Conservation (phyloP, 2,797 vertebrate genomes). For the Halcyon smyrnensis region DNA sequence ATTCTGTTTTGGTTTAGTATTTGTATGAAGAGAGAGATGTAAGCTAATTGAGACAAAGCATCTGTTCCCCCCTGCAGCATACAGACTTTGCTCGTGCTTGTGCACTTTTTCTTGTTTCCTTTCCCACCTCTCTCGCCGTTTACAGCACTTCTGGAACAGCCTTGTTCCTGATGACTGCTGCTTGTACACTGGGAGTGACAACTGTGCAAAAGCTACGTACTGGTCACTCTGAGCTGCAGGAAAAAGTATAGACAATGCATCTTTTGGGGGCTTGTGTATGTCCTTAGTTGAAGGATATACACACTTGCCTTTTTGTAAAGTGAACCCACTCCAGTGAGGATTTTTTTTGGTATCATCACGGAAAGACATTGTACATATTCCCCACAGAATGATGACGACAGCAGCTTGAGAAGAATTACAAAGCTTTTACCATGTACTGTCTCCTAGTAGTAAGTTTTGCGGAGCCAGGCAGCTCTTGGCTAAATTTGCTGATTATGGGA, state of each 20-base stretch:
- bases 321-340: neutral
- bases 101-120: neutral
- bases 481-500: neutral
- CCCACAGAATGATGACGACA: neutral
- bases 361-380: neutral
- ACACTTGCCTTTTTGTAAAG: neutral
- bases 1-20: slow-evolving; percentile 39
- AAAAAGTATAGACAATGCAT: neutral
- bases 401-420: neutral
- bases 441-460: neutral
- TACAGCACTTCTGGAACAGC: neutral
- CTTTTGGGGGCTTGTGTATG: neutral
- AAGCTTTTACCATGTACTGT: neutral
- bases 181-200: neutral
- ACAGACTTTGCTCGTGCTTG: neutral
- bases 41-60: neutral
- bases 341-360: neutral
- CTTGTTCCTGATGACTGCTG: neutral
- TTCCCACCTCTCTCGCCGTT: slow-evolving; percentile 9
- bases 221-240: slow-evolving; percentile 20
- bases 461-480: neutral
- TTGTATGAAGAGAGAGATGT: neutral
- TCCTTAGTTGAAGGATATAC: neutral
- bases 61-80: neutral
- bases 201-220: neutral